Conservation (phyloP, 2,888 invertebrate genomes). For the Harmothoe impar region DNA sequence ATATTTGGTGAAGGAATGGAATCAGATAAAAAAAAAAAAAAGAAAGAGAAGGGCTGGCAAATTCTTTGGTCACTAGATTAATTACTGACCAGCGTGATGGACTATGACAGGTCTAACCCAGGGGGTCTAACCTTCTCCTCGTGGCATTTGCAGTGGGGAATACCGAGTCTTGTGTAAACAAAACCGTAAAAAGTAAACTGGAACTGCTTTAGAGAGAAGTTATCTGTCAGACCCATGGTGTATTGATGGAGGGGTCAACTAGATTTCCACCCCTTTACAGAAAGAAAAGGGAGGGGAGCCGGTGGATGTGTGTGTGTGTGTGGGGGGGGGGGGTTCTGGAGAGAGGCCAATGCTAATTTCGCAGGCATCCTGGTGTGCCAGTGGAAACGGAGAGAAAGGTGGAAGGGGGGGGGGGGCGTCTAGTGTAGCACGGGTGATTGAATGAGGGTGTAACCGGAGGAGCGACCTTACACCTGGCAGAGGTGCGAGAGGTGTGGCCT, state of each 20-base stretch:
- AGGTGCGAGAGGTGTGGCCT: slow-evolving; percentile 50
- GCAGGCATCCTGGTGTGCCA: background rate
- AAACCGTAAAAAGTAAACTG: too few species aligned
- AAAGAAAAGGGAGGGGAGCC: background rate
- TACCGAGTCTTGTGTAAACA: too few species aligned
- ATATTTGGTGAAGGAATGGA: too few species aligned
- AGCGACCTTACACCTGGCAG: slow-evolving; percentile 47
- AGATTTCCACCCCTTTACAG: background rate
- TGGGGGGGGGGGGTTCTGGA: background rate
- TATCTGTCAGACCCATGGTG: background rate
- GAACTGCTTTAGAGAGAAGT: too few species aligned
- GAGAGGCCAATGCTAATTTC: background rate
- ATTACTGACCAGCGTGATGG: too few species aligned
- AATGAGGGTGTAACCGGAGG: slow-evolving; percentile 52
- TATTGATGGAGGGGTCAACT: background rate
- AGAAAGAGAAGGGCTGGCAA: too few species aligned
- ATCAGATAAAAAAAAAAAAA: too few species aligned
- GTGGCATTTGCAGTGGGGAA: too few species aligned
- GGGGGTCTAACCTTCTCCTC: too few species aligned
- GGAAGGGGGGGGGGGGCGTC: background rate
- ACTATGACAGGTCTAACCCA: too few species aligned
- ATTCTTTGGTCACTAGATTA: too few species aligned
- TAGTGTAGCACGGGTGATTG: slow-evolving; percentile 45
- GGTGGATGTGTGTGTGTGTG: too few species aligned
- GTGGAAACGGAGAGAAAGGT: background rate